Evolutionary conservation across 2,113 vertebrate genomes (phyloP).

Genomic region (Semicossyphus pulcher): DNA sequence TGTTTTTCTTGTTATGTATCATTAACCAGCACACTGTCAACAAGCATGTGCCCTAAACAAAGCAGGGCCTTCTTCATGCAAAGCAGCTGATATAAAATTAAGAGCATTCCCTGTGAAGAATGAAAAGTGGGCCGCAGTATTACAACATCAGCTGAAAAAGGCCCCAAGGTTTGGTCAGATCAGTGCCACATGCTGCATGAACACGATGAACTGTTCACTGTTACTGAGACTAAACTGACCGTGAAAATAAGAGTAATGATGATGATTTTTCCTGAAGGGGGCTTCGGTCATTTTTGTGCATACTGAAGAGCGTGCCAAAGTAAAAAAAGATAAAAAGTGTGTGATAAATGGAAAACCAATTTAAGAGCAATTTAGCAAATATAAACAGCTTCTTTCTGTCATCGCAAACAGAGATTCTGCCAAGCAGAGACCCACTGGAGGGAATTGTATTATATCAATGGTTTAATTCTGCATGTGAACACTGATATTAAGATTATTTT

Average conservation of each 20-base stretch:
- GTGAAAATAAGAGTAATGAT: constrained; percentile 38
- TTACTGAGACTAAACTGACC: constrained; percentile 41
- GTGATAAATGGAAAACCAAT: constrained; percentile 25
- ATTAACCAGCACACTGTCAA: constrained; percentile 71
- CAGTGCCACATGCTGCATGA: constrained; percentile 21
- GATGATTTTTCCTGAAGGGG: constrained; percentile 49
- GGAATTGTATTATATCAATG: too few relatives aligned
- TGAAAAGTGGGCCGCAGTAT: constrained; percentile 19
- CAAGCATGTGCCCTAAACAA: constrained; percentile 34
- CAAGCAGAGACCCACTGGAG: too few relatives aligned
- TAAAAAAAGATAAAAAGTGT: not conserved
- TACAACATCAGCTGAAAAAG: constrained; percentile 24
- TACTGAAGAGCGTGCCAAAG: constrained; percentile 10
- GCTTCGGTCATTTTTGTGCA: constrained; percentile 24
- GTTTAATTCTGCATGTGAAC: too few relatives aligned
- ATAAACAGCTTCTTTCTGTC: too few relatives aligned
- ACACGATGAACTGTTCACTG: constrained; percentile 21
- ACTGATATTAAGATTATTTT: too few relatives aligned
- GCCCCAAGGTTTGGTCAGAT: constrained; percentile 22
- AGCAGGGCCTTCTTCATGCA: constrained; percentile 3
- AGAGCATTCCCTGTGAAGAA: constrained; percentile 25
- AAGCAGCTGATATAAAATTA: constrained; percentile 29
- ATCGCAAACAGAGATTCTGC: too few relatives aligned
- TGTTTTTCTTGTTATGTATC: constrained; percentile 75
- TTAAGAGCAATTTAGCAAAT: too few relatives aligned